Evolutionary conservation across 2,797 vertebrate genomes (phyloP), one percentile per base, ranked within the genome.

Genomic region (Cryptoblepharus egeriae): DNA sequence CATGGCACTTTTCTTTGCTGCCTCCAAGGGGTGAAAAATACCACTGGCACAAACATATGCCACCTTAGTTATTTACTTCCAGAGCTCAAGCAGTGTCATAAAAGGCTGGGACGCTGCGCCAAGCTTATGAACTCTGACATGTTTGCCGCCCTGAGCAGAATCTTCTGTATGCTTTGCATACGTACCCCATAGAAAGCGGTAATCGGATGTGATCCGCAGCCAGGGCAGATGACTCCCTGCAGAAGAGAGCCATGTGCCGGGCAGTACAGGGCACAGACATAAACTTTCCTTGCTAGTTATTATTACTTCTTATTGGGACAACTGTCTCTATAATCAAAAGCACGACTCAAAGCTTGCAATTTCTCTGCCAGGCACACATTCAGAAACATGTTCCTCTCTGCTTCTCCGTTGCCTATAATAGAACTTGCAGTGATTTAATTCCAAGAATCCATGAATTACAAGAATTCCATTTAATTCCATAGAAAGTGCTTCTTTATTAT

Each of bases 81-180:
- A 64, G 61, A 45, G 30, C 68, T 69, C 52, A 22, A n/a, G 57
- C 49, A 8, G 10, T 69, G 77, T 49, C 32, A 72, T 8, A 28
- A n/a, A 49, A 11, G 24, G 45, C 10, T 52, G 3, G 16, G 61
- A 84, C 85, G 39, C 65, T 85, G 68, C 81, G 77, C 84, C 42
- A 79, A 60, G 72, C 42, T 89, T 86, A 90, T 88, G 88, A 83
- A 60, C 79, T 80, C 83, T 85, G 83, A 88, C 81, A 89, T 65
- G 68, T 28, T 15, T 85, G 49, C 80, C 89, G 89, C 87, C 85
- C 69, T 60, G 15, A 82, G 85, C 87, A 77, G n/a, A 78, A 73
- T 75, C 67, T 87, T 87, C 64, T 64, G 85, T 69, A 65, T 80
- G 88, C 24, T 74, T 91, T 89, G 72, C 83, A 80, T 85, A 73